phyloP scores from a whole-genome alignment of 2,797 vertebrate species.

The Etheostoma perlongum region DNA sequence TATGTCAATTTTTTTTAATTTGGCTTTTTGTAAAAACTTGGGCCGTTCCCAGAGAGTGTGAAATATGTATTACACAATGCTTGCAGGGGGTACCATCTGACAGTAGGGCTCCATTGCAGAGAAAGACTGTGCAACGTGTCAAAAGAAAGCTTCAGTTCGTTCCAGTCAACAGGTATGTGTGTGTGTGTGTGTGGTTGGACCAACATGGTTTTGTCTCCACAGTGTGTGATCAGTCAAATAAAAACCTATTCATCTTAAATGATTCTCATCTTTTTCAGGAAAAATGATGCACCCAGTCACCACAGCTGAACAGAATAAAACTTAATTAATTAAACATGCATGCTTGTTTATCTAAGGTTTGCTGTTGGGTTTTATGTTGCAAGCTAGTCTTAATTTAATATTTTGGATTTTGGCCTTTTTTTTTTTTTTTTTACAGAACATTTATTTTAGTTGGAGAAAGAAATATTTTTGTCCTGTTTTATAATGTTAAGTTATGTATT shows the following conservation, averaged over 20 bases:
- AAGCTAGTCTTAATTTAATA: not conserved
- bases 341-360: not conserved
- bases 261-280: constrained; percentile 57
- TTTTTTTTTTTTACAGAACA: not conserved
- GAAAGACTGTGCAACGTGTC: constrained; percentile 40
- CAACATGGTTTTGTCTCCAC: not conserved
- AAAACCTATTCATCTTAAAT: not conserved
- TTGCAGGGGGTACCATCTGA: constrained; percentile 49
- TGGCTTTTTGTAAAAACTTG: not conserved
- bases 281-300: not conserved
- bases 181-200: not conserved
- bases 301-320: not conserved
- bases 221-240: not conserved
- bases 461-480: not conserved
- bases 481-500: not conserved
- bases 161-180: constrained; percentile 53
- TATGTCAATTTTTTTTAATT: not conserved
- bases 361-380: not conserved
- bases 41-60: not conserved
- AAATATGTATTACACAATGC: constrained; percentile 20
- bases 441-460: not conserved
- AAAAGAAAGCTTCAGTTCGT: constrained; percentile 82
- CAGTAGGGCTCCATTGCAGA: not conserved
- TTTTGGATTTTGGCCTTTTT: not conserved
- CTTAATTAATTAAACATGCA: not conserved